Percentiles rank a stretch among this genome's conserved stretches.
Conservation (phyloP, 2,113 vertebrate genomes). For the Oxyura jamaicensis region DNA sequence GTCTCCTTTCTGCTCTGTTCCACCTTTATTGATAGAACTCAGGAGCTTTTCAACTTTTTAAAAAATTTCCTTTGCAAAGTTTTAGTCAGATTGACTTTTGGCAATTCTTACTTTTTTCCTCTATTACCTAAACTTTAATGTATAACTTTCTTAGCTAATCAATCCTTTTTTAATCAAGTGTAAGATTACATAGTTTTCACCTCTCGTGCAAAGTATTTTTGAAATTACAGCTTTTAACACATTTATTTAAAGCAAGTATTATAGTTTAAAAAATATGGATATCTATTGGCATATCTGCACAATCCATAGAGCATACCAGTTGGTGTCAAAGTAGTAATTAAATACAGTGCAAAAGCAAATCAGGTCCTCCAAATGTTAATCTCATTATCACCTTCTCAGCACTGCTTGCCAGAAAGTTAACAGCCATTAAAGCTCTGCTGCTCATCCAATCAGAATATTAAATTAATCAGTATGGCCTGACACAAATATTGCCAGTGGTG, state of each 20-base stretch:
- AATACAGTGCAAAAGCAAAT: conserved; percentile 76
- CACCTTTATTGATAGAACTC: neutral
- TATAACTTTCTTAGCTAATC: neutral
- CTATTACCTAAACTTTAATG: neutral
- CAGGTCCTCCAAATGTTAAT: conserved; percentile 79
- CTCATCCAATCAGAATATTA: conserved; percentile 81
- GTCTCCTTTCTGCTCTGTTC: neutral
- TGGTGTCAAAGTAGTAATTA: conserved; percentile 82
- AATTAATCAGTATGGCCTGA: conserved; percentile 76
- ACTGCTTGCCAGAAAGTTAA: conserved; percentile 80
- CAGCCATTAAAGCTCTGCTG: conserved; percentile 75
- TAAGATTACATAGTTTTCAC: conserved; percentile 26
- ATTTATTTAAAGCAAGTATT: conserved; percentile 54
- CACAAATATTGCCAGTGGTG: conserved; percentile 65
- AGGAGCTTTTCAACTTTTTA: neutral
- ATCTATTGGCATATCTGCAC: conserved; percentile 55
- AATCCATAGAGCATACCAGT: conserved; percentile 58
- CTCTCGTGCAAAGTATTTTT: neutral
- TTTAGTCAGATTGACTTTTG: neutral
- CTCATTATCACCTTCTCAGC: conserved; percentile 81
- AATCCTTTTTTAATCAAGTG: neutral
- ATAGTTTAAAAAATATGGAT: conserved; percentile 37
- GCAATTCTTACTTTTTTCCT: neutral
- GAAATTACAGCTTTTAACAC: conserved; percentile 21
- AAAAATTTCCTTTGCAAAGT: neutral